Base-by-base conservation (phyloP, 2,113 vertebrate species). In the Orthonyx spaldingii region DNA sequence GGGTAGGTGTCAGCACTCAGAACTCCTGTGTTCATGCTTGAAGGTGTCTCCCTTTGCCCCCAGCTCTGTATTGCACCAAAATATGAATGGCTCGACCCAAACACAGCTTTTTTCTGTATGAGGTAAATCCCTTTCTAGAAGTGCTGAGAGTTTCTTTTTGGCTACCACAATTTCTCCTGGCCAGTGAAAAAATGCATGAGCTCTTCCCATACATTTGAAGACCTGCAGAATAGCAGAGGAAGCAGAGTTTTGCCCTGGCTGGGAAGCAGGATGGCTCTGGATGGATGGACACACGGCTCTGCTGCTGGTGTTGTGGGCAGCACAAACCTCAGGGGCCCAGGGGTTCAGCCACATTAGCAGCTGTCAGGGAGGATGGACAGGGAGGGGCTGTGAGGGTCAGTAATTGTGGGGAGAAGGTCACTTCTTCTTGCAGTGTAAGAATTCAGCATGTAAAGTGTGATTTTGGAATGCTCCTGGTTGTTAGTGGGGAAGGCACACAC, bases 241-340 rank as follows among this genome's bases (percentile, higher is more conserved):
- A 56, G 44, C 13, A 30, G 53, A 90, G 78, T 44, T 69, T 47
- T 81, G 15, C 63, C 33, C 57, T 50, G 56, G 23, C 22, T 76
- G 66, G 56, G 47, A 16, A 32, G 57, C 56, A 63, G 65, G 26
- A 24, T 46, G 76, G 16, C 76, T 72, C 17, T 2, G 8, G 35
- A 27, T 1, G 3, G 53, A 32, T 0, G 3, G 55, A 42, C 6
- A 5, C 10, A 5, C 0, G 0, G 26, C 79, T 57, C 65, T n/a
- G 17, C 39, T 30, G 5, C 47, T 47, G 68, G 5, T 30, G 46
- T 9, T 5, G 7, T 7, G 52, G 59, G 26, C 33, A 28, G 5
- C 1, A 3, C 41, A 35, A 5, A 23, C 46, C 49, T 47, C 3
- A 1, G 41, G 39, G 13, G 13, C 15, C 42, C 52, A 9, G 9